Conservation (phyloP, 2,888 invertebrate genomes). For the Mayetiola destructor region DNA sequence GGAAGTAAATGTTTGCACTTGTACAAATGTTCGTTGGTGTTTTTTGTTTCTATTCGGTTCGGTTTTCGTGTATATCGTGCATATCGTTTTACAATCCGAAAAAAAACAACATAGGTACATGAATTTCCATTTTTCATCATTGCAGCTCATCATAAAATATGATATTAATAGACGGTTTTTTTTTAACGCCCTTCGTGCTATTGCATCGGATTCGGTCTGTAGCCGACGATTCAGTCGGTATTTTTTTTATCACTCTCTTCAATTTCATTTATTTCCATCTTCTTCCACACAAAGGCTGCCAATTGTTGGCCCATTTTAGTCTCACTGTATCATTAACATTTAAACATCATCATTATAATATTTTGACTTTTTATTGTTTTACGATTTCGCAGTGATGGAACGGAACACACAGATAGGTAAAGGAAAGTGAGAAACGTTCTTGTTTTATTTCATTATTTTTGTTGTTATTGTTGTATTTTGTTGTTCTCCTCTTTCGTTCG, state of each 20-base stretch:
- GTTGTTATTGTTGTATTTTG: too few relatives aligned
- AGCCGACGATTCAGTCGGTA: too few relatives aligned
- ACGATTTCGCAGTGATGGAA: constrained; percentile 6
- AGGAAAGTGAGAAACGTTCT: background rate
- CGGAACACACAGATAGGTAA: background rate
- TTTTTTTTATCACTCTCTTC: too few relatives aligned
- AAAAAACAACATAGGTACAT: background rate
- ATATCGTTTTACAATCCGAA: background rate
- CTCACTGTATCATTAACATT: constrained; percentile 1
- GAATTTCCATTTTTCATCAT: background rate
- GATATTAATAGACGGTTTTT: background rate
- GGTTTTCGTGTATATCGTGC: too few relatives aligned
- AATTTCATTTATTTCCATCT: background rate
- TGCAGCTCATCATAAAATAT: background rate
- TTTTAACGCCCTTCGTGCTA: constrained; percentile 2
- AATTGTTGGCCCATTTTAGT: background rate
- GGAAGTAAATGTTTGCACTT: constrained; percentile 3
- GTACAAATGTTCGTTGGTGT: too few relatives aligned
- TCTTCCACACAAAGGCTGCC: too few relatives aligned
- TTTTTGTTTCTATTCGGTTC: background rate
- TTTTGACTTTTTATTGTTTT: constrained; percentile 9
- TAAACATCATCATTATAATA: constrained; percentile 9
- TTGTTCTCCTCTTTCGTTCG: too few relatives aligned
- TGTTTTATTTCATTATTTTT: background rate
- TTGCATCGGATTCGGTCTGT: too few relatives aligned